Evolutionary conservation across 2,888 invertebrate species (phyloP).

Genomic region (Mylabris sibirica): DNA sequence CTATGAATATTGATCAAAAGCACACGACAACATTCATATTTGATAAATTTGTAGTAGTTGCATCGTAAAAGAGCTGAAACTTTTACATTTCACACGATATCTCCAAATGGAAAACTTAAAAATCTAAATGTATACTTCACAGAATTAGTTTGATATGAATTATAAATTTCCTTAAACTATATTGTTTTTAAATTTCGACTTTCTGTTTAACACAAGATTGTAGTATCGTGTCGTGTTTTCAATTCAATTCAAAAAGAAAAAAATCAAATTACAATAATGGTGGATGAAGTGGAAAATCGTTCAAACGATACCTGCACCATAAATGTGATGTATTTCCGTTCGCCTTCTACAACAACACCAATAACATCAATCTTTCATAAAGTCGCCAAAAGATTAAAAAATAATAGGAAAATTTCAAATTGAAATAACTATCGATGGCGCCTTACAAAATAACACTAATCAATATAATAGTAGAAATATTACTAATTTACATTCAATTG

Average conservation of each 20-base stretch:
- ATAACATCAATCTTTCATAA: neutral
- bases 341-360: constrained; percentile 6
- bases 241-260: neutral
- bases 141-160: neutral
- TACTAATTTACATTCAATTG: constrained; percentile 1
- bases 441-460: neutral
- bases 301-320: constrained; percentile 5
- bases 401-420: neutral
- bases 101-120: neutral
- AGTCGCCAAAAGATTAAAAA: neutral
- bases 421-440: neutral
- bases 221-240: constrained; percentile 4
- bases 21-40: constrained; percentile 8
- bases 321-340: constrained; percentile 3
- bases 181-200: neutral
- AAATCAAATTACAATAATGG: constrained; percentile 9
- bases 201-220: neutral
- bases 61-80: neutral
- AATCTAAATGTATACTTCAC: neutral
- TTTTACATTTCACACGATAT: neutral
- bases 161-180: neutral
- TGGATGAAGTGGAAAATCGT: neutral
- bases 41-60: neutral
- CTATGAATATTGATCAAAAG: constrained; percentile 9
- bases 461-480: neutral